These are phyloP conservation scores for Fragum fragum DNA, from an alignment of 2,888 invertebrate genomes.

Conservation along the genomic window DNA sequence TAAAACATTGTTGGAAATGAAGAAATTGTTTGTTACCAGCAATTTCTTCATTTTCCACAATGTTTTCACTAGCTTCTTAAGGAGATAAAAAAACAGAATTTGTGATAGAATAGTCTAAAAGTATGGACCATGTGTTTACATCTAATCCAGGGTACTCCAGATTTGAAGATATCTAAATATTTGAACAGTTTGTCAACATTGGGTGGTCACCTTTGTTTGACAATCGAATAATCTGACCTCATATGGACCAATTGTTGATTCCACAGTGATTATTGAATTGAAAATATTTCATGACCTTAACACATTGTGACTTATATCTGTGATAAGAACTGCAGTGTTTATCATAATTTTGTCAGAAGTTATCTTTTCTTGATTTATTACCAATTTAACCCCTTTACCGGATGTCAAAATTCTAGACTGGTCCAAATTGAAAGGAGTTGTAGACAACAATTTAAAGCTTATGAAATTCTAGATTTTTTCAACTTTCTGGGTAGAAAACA, in stretches of 20 bases:
- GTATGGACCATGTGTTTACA: background rate
- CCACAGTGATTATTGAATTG: background rate
- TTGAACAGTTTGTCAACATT: conserved; percentile 25
- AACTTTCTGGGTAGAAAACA: too few species aligned
- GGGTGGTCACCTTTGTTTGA: conserved; percentile 22
- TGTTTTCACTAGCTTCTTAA: too few species aligned
- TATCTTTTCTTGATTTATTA: conserved; percentile 1
- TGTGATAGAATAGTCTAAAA: too few species aligned
- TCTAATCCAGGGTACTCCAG: conserved; percentile 18
- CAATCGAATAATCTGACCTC: background rate
- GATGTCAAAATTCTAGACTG: too few species aligned
- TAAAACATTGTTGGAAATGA: too few species aligned
- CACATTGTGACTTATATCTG: background rate
- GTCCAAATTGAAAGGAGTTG: too few species aligned
- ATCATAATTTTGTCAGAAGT: background rate
- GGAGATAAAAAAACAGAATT: too few species aligned
- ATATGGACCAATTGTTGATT: background rate
- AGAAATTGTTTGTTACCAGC: too few species aligned
- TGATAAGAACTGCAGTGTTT: background rate
- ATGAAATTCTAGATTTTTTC: too few species aligned
- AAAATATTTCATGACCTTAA: background rate
- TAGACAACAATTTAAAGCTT: too few species aligned
- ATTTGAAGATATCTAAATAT: conserved; percentile 20
- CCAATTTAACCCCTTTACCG: too few species aligned
- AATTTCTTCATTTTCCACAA: too few species aligned